Evolutionary conservation across 1,140 invertebrate genomes (phyloP), one percentile per base, ranked within the genome.

Genomic region (Paraescarpia echinospica): DNA sequence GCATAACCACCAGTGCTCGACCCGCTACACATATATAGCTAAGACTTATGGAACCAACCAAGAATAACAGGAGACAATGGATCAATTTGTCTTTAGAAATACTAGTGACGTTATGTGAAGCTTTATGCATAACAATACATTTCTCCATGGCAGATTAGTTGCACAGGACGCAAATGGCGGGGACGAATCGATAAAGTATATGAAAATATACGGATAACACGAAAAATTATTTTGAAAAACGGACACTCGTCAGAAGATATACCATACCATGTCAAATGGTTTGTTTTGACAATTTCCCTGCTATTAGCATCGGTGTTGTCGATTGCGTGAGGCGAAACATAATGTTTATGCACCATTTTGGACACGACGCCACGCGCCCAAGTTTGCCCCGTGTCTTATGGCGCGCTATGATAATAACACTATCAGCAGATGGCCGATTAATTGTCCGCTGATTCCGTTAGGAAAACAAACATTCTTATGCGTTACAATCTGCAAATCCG

Each of bases 381-480:
- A 77, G 59, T 77, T 77, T 77, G 59, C 59, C 14, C 18, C 59
- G 59, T 77, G 59, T 77, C 59, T 77, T 77, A 77, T 77, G 59
- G 59, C 59, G 59, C 59, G 27, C 59, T 77, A 77, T 31, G 59
- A 77, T 77, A 77, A 77, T 77, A 77, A 14, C 59, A 77, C 18
- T 77, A 77, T 77, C 59, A 77, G 59, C 59, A 77, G 59, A 31
- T 77, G 59, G 59, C 59, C 59, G 59, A 1, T 77, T 77, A 77
- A 77, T 77, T 77, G 59, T 77, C 5, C 59, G 59, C 59, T 31
- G 59, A 77, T 77, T 77, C 59, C 59, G 59, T 77, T 77, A 77
- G 59, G 59, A 77, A 77, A 77, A 77, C 59, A 77, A 77, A 77
- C 59, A 77, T 77, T 77, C 59, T 77, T 77, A 77, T 27, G 59